These are phyloP conservation scores for Aurelia sp. DNA, from an alignment of 30 jellyfish, hydroid and myxozoan genomes.

Conservation along the genomic window DNA sequence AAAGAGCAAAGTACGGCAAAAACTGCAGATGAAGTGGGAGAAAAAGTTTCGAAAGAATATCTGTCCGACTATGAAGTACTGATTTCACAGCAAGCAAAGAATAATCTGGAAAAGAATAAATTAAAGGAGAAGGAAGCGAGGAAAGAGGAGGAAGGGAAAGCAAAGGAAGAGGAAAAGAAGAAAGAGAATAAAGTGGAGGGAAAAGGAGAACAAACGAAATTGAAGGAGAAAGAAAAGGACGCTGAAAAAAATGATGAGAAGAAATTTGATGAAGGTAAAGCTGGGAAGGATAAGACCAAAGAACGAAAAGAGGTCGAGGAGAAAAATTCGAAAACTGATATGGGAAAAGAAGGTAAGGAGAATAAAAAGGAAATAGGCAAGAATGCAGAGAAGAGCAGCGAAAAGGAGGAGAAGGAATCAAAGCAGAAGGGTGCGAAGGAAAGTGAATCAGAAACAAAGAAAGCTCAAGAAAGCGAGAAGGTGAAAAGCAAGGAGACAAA, in stretches of 20 bases:
- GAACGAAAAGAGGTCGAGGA: neutral
- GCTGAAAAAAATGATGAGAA: neutral
- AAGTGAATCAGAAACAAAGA: neutral
- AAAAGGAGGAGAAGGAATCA: neutral
- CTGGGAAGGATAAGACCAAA: neutral
- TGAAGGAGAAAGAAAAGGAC: neutral
- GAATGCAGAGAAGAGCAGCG: conserved; percentile 1
- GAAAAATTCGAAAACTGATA: neutral
- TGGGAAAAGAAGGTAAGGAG: neutral
- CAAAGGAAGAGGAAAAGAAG: too few species aligned
- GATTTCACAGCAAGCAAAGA: neutral
- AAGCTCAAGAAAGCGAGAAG: neutral
- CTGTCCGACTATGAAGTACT: neutral
- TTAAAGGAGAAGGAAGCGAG: neutral
- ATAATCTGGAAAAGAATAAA: neutral
- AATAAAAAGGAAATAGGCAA: neutral
- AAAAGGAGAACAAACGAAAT: neutral
- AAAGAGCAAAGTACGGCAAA: neutral
- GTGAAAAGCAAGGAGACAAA: neutral
- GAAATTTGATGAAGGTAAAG: neutral
- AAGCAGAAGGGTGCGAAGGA: neutral
- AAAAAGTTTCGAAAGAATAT: conserved; percentile 13
- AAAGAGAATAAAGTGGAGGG: neutral
- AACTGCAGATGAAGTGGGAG: conserved; percentile 7
- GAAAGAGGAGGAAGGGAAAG: neutral